Evolutionary conservation across 2,797 vertebrate genomes (phyloP).

Genomic region (Crypturellus tataupa): DNA sequence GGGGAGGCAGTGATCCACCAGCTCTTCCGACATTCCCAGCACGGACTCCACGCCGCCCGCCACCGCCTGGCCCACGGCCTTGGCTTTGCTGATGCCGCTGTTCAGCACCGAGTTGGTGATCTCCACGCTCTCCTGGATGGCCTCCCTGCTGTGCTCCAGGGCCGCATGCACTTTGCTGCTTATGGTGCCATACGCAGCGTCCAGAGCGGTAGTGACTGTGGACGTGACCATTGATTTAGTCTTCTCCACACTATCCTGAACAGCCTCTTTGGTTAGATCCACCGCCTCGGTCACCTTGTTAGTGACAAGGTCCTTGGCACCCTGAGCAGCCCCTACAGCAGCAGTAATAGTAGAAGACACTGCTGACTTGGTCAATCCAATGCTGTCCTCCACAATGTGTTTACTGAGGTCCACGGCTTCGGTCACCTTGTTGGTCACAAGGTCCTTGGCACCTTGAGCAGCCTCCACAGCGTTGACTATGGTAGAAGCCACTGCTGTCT

Average conservation of each 20-base stretch:
- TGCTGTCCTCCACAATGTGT: slow-evolving; percentile 82
- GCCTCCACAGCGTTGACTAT: slow-evolving; percentile 75
- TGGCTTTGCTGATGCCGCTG: slow-evolving; percentile 83
- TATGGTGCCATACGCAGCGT: slow-evolving; percentile 81
- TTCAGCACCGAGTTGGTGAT: slow-evolving; percentile 84
- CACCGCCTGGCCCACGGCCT: slow-evolving; percentile 79
- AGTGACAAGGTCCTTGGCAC: slow-evolving; percentile 66
- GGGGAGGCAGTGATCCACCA: slow-evolving; percentile 92
- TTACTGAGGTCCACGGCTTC: slow-evolving; percentile 78
- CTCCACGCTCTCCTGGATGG: slow-evolving; percentile 86
- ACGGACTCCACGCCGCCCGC: slow-evolving; percentile 87
- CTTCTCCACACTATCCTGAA: slow-evolving; percentile 87
- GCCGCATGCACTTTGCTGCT: slow-evolving; percentile 86
- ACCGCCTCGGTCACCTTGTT: slow-evolving; percentile 84
- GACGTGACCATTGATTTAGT: slow-evolving; percentile 86
- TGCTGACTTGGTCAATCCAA: slow-evolving; percentile 86
- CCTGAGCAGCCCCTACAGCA: slow-evolving; percentile 74
- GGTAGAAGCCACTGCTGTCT: slow-evolving; percentile 81
- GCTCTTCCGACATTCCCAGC: slow-evolving; percentile 87
- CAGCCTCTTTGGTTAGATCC: slow-evolving; percentile 80
- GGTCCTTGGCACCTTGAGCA: slow-evolving; percentile 11
- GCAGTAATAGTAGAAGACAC: slow-evolving; percentile 84
- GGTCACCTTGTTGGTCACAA: slow-evolving; percentile 82
- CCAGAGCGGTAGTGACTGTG: slow-evolving; percentile 82
- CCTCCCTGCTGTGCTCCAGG: slow-evolving; percentile 83